Conservation (phyloP, 1,140 invertebrate genomes). For the Ctenoplectra terminalis region DNA sequence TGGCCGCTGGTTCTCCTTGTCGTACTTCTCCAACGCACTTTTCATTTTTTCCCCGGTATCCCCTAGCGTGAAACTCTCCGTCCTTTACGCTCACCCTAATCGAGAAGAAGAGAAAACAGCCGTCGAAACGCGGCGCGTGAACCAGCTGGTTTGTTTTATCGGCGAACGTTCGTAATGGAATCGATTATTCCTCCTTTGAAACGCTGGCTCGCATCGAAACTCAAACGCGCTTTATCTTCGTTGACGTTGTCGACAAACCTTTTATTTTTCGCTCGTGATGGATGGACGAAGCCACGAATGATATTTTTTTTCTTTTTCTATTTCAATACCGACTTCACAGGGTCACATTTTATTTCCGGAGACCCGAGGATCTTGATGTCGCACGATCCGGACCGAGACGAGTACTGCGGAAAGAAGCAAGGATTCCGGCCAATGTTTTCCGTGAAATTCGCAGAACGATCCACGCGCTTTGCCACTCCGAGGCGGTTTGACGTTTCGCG, state of each 20-base stretch:
- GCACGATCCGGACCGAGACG: not conserved
- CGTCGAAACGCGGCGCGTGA: not conserved
- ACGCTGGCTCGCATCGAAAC: not conserved
- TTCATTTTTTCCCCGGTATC: slow-evolving; percentile 39
- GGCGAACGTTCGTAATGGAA: not conserved
- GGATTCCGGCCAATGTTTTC: not conserved
- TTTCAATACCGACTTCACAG: not conserved
- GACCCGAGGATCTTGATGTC: not conserved
- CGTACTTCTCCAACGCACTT: slow-evolving; percentile 52
- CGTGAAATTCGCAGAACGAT: slow-evolving; percentile 64
- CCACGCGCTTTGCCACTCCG: slow-evolving; percentile 76
- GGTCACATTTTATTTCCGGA: not conserved
- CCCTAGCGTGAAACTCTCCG: not conserved
- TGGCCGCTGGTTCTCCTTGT: slow-evolving; percentile 72
- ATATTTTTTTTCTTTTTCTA: not conserved
- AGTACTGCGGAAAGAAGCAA: not conserved
- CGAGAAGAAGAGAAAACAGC: not conserved
- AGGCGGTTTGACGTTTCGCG: slow-evolving; percentile 81
- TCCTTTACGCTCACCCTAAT: not conserved
- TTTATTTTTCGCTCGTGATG: not conserved
- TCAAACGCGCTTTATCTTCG: not conserved
- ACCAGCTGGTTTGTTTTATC: not conserved
- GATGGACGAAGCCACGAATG: not conserved
- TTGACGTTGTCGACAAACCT: not conserved
- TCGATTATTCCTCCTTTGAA: not conserved